Percentiles rank a stretch among this genome's conserved stretches.
These are phyloP conservation scores for Ochropleura plecta DNA, from an alignment of 2,888 invertebrate genomes.

Conservation along the genomic window DNA sequence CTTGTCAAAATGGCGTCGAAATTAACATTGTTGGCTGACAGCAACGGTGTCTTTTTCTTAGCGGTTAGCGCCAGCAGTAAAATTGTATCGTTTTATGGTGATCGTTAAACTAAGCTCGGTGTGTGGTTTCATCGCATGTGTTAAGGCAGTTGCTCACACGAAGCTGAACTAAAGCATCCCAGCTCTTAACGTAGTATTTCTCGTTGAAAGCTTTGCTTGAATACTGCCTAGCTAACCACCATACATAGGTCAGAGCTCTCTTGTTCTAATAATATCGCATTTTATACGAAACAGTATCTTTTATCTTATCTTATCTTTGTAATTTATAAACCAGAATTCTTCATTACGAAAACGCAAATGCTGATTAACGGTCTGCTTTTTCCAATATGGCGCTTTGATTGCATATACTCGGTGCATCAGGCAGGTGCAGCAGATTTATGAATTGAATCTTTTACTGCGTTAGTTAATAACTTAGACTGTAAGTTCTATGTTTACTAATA, in stretches of 20 bases:
- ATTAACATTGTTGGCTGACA: constrained; percentile 60
- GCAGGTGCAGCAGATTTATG: no score
- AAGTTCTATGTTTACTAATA: no score
- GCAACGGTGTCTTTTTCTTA: constrained; percentile 57
- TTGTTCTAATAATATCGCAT: not conserved
- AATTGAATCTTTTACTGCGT: no score
- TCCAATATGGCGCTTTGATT: no score
- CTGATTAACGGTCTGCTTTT: no score
- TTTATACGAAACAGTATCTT: not conserved
- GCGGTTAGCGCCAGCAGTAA: constrained; percentile 74
- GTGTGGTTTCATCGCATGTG: constrained; percentile 75
- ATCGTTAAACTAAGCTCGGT: constrained; percentile 82
- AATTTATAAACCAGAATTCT: no score
- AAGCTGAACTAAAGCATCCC: constrained; percentile 38
- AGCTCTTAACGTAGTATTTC: not conserved
- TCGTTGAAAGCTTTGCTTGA: constrained; percentile 6
- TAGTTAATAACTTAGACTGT: no score
- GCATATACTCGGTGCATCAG: no score
- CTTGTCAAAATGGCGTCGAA: constrained; percentile 38
- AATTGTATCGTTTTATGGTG: constrained; percentile 83
- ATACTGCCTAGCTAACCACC: not conserved
- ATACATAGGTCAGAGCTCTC: not conserved
- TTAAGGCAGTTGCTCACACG: constrained; percentile 35
- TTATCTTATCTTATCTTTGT: not conserved
- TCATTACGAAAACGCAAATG: no score